phyloP scores from a whole-genome alignment of 2,113 vertebrate species.

The Cinclus mexicanus region DNA sequence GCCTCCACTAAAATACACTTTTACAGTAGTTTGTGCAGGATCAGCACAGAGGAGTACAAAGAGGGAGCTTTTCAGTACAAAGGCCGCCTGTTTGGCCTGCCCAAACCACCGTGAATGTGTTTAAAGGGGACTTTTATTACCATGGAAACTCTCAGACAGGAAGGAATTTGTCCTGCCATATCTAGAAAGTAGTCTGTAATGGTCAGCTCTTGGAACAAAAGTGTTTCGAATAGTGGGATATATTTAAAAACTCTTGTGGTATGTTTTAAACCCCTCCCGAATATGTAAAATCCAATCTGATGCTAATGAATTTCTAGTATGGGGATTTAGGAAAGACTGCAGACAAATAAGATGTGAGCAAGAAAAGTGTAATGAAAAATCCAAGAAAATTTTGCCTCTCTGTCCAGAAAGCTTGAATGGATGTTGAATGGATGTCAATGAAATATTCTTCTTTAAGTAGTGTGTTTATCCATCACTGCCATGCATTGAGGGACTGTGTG shows the following conservation, averaged over 20 bases:
- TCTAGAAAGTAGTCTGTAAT: constrained; percentile 72
- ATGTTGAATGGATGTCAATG: neutral
- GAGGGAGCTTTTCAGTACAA: constrained; percentile 73
- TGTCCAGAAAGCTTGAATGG: constrained; percentile 9
- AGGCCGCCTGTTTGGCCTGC: constrained; percentile 73
- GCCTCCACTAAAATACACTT: constrained; percentile 69
- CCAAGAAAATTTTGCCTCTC: neutral
- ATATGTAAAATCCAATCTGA: neutral
- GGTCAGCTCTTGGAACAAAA: constrained; percentile 70
- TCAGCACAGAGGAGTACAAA: constrained; percentile 73
- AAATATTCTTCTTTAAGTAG: constrained; percentile 15
- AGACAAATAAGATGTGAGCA: neutral
- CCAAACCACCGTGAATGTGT: constrained; percentile 71
- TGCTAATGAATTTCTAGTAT: neutral
- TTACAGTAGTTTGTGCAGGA: constrained; percentile 70
- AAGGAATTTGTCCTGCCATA: constrained; percentile 73
- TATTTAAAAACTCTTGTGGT: constrained; percentile 47
- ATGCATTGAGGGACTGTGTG: neutral
- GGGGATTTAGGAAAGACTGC: neutral
- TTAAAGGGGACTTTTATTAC: constrained; percentile 74
- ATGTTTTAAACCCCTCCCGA: neutral
- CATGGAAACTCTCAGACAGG: constrained; percentile 73
- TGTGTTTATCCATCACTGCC: neutral
- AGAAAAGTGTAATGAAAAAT: neutral
- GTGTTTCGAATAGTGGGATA: constrained; percentile 37